phyloP scores from a whole-genome alignment of 2,797 vertebrate species.

The Lutjanus campechanus region DNA sequence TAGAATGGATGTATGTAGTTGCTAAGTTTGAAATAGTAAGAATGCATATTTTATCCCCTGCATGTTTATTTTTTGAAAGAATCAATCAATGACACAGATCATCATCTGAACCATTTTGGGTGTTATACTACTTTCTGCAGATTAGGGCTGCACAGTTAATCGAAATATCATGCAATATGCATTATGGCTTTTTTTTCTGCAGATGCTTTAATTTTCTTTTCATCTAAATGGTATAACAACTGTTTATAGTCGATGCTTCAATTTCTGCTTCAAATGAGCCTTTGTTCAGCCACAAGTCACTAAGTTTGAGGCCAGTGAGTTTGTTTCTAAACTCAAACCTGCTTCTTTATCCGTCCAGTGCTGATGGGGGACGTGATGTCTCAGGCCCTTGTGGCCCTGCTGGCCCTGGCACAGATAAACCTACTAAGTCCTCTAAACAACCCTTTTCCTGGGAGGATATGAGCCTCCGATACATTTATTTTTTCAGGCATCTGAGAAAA shows the following conservation, averaged over 20 bases:
- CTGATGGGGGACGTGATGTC: conserved; percentile 45
- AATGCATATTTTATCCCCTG: background rate
- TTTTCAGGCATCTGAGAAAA: conserved; percentile 80
- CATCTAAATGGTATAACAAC: no score
- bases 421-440: conserved; percentile 69
- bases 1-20: background rate
- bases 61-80: background rate
- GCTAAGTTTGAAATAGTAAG: no score
- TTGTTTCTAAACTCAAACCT: conserved; percentile 12
- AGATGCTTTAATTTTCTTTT: no score
- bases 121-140: background rate
- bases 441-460: conserved; percentile 79
- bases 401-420: conserved; percentile 69
- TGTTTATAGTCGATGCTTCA: no score
- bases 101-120: background rate
- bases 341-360: conserved; percentile 16
- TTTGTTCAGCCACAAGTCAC: no score
- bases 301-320: conserved; percentile 40
- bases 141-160: no score
- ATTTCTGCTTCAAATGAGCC: background rate
- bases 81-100: background rate
- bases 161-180: no score
- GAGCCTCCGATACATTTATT: conserved; percentile 73
- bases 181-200: no score
- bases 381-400: conserved; percentile 46